Percentiles rank a stretch among this genome's conserved stretches.
These are phyloP conservation scores for Rhopalosiphum nymphaeae DNA, from an alignment of 2,888 invertebrate species.

Conservation along the genomic window DNA sequence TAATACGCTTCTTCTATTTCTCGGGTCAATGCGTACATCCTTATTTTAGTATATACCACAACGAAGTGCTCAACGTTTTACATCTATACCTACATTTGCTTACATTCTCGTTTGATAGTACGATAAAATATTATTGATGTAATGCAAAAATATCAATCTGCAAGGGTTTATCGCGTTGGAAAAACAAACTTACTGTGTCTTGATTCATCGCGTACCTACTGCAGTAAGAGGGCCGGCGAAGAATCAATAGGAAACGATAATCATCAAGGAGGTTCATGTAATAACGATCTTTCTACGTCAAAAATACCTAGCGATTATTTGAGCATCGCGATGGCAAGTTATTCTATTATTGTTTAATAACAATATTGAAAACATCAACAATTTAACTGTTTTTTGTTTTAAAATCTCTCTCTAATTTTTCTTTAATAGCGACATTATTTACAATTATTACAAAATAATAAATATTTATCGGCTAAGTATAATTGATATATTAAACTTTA, in stretches of 20 bases:
- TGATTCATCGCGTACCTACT: background rate
- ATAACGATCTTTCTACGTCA: no score
- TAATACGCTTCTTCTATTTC: background rate
- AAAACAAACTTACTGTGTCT: background rate
- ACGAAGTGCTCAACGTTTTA: background rate
- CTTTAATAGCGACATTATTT: background rate
- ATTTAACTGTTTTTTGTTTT: background rate
- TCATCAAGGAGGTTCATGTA: background rate
- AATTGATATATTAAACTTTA: background rate
- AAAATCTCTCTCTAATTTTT: background rate
- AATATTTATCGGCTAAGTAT: background rate
- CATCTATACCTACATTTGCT: background rate
- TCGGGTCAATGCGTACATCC: background rate
- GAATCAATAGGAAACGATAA: background rate
- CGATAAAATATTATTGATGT: background rate
- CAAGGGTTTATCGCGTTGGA: background rate
- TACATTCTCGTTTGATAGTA: background rate
- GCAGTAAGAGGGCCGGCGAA: background rate
- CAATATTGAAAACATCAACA: background rate
- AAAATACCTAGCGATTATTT: background rate
- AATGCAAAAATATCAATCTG: background rate
- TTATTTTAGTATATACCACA: background rate
- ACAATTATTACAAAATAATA: background rate
- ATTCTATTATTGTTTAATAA: background rate
- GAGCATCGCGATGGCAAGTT: background rate